phyloP scores from a whole-genome alignment of 2,888 invertebrate genomes.

The Strigamia transsilvanica region DNA sequence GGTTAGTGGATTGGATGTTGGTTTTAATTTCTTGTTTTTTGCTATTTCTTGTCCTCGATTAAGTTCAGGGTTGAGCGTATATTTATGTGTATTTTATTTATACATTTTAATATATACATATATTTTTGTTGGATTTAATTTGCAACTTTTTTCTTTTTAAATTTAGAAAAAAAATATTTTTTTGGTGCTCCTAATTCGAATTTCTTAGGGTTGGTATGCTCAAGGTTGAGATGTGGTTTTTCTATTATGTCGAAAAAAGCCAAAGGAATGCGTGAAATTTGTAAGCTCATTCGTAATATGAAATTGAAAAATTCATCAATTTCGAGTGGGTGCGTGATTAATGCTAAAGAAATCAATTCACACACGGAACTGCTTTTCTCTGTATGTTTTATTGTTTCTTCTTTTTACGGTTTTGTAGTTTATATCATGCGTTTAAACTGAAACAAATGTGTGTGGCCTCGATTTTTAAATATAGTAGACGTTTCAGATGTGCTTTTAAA shows the following conservation, averaged over 20 bases:
- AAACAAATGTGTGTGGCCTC: neutral
- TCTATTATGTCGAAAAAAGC: neutral
- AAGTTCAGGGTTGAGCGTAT: conserved; percentile 21
- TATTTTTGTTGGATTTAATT: neutral
- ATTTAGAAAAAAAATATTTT: neutral
- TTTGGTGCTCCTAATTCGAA: neutral
- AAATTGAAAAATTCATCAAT: neutral
- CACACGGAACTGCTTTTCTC: neutral
- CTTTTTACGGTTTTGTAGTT: no score
- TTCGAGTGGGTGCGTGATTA: neutral
- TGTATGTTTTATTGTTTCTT: no score
- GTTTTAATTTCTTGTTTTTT: conserved; percentile 31
- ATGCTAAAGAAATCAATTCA: neutral
- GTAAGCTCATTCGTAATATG: neutral
- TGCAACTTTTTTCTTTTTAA: neutral
- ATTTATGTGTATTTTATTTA: neutral
- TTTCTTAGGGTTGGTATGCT: neutral
- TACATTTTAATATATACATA: neutral
- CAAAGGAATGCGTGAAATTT: neutral
- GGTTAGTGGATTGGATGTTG: conserved; percentile 24
- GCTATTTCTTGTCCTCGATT: neutral
- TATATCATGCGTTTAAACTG: neutral
- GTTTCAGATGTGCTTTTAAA: neutral
- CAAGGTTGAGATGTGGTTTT: conserved; percentile 20
- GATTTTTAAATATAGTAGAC: neutral